A percentile compares a stretch with the other conserved stretches of the same genome.
Evolutionary conservation across 2,797 vertebrate genomes (phyloP).

Genomic region (Catharus ustulatus): DNA sequence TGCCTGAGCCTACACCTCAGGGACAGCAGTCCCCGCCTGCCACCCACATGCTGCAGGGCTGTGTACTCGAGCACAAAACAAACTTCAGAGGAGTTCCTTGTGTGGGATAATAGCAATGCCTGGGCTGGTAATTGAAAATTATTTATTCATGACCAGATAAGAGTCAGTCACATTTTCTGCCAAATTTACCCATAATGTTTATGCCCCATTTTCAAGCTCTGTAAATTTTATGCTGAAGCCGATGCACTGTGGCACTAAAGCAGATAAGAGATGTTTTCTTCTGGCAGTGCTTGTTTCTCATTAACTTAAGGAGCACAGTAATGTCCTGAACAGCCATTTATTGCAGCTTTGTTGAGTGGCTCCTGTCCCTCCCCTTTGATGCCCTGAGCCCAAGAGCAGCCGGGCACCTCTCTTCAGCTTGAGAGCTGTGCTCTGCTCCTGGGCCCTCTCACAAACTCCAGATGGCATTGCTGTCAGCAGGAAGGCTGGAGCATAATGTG

Average conservation of each 20-base stretch:
- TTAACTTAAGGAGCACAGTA: constrained; percentile 70
- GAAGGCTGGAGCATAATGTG: neutral
- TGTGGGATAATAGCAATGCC: constrained; percentile 39
- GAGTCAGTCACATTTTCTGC: constrained; percentile 78
- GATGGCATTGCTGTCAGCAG: neutral
- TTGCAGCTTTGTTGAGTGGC: constrained; percentile 34
- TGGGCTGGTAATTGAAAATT: constrained; percentile 77
- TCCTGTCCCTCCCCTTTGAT: constrained; percentile 21
- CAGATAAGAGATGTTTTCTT: constrained; percentile 73
- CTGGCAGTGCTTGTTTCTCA: constrained; percentile 71
- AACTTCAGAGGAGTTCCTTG: constrained; percentile 68
- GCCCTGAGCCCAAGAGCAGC: neutral
- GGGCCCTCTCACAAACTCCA: neutral
- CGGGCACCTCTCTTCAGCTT: neutral
- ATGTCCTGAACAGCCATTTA: constrained; percentile 64
- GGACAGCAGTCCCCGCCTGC: neutral
- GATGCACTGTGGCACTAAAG: constrained; percentile 69
- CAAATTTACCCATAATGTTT: constrained; percentile 81
- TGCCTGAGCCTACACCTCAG: neutral
- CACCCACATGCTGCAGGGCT: neutral
- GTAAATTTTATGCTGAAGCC: constrained; percentile 80
- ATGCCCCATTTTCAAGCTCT: constrained; percentile 80
- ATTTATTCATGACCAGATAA: constrained; percentile 80
- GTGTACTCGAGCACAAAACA: constrained; percentile 23
- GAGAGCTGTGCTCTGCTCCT: neutral